Base-by-base conservation (phyloP, 2,113 vertebrate species). In the Cervus canadensis region DNA sequence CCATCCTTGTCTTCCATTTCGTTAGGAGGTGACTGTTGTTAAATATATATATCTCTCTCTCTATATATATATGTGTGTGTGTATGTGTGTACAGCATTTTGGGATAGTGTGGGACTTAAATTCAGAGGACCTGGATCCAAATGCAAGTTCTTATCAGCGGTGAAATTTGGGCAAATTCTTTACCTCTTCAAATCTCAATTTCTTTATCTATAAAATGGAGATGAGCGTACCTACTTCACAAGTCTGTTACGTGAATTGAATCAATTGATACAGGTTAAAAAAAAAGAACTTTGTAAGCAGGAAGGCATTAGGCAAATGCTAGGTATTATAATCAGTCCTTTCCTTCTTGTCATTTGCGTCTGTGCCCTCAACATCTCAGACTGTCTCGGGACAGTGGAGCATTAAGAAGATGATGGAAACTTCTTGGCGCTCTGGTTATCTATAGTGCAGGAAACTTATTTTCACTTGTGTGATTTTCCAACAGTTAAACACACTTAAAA, bases 401-500 rank as follows among this genome's bases (percentile, higher is more conserved):
- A 95, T 76, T 85, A 81, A 97, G 87, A 91, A 94, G 57, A 78
- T 89, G 87, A 95, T 91, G 85, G 62, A 85, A 56, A 45, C 88
- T 96, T 89, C 97, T 94, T 89, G 94, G 94, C 82, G 87, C 52
- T 95, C 84, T 7, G 54, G n/a, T 89, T 95, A 64, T 95, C 89
- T 57, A 16, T 33, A 87, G 89, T 36, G 71, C 82, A 95, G 85
- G 67, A 97, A 97, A 96, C 95, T 98, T 90, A 59, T 79, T 96
- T 98, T 96, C 92, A 96, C 92, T 94, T 91, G 76, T 95, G 87
- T 97, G 89, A 71, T 97, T 98, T 97, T 97, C 91, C 93, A 98
- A 90, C 96, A 97, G 95, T 97, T 97, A 96, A 88, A 56, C 30
- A 86, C 92, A 89, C 96, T 94, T 97, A 92, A 96, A 95, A 98